Percentiles rank a stretch among this genome's conserved stretches.
phyloP scores from a whole-genome alignment of 2,888 invertebrate genomes.

The Ectemnius lituratus region DNA sequence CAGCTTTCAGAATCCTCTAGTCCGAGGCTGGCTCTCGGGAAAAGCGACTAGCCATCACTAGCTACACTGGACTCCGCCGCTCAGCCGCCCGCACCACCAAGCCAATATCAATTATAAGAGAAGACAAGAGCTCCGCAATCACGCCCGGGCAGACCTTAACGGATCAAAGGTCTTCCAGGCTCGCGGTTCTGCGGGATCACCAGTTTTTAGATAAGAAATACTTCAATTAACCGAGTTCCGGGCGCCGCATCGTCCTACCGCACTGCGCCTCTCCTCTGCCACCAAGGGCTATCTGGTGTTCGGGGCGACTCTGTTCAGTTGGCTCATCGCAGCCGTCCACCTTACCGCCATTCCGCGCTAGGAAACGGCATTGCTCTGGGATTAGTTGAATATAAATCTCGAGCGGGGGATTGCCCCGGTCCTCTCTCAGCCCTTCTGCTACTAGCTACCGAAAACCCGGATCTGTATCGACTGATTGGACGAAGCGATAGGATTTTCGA shows the following conservation, averaged over 20 bases:
- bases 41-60: conserved; percentile 30
- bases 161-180: conserved; percentile 73
- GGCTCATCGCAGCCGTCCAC: conserved; percentile 17
- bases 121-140: conserved; percentile 76
- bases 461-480: conserved; percentile 20
- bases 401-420: conserved; percentile 9
- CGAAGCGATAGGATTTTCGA: conserved; percentile 10
- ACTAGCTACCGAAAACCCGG: not conserved
- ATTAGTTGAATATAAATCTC: conserved; percentile 57
- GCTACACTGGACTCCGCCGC: conserved; percentile 35
- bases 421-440: conserved; percentile 1
- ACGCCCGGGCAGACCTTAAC: conserved; percentile 74
- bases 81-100: conserved; percentile 52
- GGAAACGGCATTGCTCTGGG: conserved; percentile 47
- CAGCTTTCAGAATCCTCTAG: conserved; percentile 39
- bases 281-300: conserved; percentile 1
- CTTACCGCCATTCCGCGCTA: conserved; percentile 24
- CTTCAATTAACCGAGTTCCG: conserved; percentile 75
- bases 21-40: conserved; percentile 13
- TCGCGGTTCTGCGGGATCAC: conserved; percentile 70
- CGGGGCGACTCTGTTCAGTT: too few species aligned
- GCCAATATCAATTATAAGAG: conserved; percentile 78
- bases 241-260: too few species aligned
- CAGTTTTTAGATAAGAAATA: conserved; percentile 77
- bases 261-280: conserved; percentile 34